Evolutionary conservation across 2,797 vertebrate genomes (phyloP).

Genomic region (Thunnus albacares): DNA sequence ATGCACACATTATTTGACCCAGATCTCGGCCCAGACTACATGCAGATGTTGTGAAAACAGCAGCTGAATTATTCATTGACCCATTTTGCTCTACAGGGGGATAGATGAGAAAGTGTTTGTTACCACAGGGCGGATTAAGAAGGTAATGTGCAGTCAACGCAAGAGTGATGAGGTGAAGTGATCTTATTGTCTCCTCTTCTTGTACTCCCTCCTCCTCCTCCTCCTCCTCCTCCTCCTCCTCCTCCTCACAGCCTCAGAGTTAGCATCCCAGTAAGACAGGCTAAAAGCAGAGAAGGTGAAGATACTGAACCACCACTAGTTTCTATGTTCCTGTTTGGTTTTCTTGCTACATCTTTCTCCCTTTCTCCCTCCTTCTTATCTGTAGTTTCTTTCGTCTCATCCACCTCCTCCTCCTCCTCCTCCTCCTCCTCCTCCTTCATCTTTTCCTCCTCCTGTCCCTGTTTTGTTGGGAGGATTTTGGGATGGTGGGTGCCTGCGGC

Average conservation of each 20-base stretch:
- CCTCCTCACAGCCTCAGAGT: slow-evolving; percentile 54
- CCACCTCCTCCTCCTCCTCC: not conserved
- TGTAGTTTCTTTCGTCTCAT: not conserved
- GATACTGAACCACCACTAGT: not conserved
- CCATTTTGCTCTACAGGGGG: slow-evolving; percentile 6
- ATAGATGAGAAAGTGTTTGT: slow-evolving; percentile 1
- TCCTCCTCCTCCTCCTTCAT: not conserved
- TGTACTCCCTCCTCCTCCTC: not conserved
- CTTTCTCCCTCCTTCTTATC: not conserved
- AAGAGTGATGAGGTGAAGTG: slow-evolving; percentile 12
- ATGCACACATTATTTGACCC: slow-evolving; percentile 5
- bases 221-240: slow-evolving; percentile 18
- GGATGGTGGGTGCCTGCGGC: not conserved
- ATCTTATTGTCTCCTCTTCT: not conserved
- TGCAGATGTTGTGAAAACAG: slow-evolving; percentile 16
- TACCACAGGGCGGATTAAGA: slow-evolving; percentile 30
- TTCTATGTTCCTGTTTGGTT: rapidly evolving
- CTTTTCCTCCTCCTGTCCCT: not conserved
- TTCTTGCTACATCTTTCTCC: not conserved
- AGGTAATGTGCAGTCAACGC: slow-evolving; percentile 37
- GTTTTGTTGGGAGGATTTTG: not conserved
- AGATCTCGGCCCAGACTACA: slow-evolving; percentile 23
- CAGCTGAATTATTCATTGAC: slow-evolving; percentile 49
- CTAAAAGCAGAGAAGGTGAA: slow-evolving; percentile 13
- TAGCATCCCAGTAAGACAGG: slow-evolving; percentile 44